Evolutionary conservation across 2,888 invertebrate species (phyloP).

Genomic region (Patella pellucida): DNA sequence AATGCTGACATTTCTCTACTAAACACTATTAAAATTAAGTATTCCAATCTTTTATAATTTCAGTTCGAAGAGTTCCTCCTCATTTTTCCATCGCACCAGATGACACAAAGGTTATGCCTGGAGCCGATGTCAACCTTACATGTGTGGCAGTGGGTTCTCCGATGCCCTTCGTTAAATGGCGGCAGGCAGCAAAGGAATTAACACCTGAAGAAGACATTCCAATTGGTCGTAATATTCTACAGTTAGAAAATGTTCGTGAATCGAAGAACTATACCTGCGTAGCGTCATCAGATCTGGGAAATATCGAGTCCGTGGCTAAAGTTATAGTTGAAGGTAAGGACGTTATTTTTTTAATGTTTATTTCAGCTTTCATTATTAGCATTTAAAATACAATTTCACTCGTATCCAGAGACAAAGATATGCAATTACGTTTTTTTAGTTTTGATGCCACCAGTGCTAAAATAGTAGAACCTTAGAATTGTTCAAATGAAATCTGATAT

Average conservation of each 20-base stretch:
- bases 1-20: too few relatives aligned
- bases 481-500: too few relatives aligned
- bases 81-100: slow-evolving; percentile 92
- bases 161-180: slow-evolving; percentile 93
- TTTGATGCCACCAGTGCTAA: too few relatives aligned
- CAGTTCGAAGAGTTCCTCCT: slow-evolving; percentile 94
- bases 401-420: too few relatives aligned
- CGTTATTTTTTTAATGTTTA: not conserved
- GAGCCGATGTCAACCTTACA: slow-evolving; percentile 90
- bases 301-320: slow-evolving; percentile 87
- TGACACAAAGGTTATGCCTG: slow-evolving; percentile 82
- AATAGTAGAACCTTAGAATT: too few relatives aligned
- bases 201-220: slow-evolving; percentile 74
- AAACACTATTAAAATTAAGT: too few relatives aligned
- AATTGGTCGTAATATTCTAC: slow-evolving; percentile 84
- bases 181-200: slow-evolving; percentile 76
- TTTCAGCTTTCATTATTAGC: too few relatives aligned
- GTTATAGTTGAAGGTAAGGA: slow-evolving; percentile 93
- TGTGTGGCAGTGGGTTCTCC: slow-evolving; percentile 98
- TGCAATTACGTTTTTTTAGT: too few relatives aligned
- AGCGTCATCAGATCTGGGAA: slow-evolving; percentile 90
- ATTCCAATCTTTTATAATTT: slow-evolving; percentile 51
- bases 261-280: slow-evolving; percentile 98
- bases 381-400: too few relatives aligned
- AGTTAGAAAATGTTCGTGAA: slow-evolving; percentile 87